Conservation (phyloP, 2,888 invertebrate species). For the Oligia latruncula region DNA sequence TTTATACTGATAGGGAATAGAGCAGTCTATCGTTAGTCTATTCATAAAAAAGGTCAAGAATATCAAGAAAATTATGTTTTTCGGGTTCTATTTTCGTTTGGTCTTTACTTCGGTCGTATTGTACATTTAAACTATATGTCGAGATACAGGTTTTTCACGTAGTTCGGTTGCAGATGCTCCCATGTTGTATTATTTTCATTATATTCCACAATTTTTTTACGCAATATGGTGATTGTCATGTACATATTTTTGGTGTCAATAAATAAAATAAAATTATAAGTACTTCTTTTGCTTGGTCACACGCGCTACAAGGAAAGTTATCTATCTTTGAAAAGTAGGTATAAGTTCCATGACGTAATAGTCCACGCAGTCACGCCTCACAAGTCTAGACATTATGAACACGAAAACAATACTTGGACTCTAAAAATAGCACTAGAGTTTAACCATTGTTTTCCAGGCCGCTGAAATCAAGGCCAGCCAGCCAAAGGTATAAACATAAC, state of each 20-base stretch:
- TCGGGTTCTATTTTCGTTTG: neutral
- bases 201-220: too few relatives aligned
- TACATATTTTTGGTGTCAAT: too few relatives aligned
- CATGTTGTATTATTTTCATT: too few relatives aligned
- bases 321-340: neutral
- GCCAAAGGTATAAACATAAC: neutral
- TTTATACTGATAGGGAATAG: neutral
- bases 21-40: neutral
- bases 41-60: neutral
- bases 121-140: too few relatives aligned
- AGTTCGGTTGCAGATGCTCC: too few relatives aligned
- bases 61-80: neutral
- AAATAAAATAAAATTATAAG: too few relatives aligned
- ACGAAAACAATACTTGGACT: slow-evolving; percentile 6
- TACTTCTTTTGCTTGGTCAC: neutral
- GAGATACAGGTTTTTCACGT: too few relatives aligned
- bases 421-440: slow-evolving; percentile 3
- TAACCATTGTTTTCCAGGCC: neutral
- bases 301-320: neutral
- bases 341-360: slow-evolving; percentile 3
- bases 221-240: too few relatives aligned
- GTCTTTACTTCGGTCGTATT: neutral
- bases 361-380: neutral
- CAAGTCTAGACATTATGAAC: neutral
- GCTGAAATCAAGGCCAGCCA: neutral